Evolutionary conservation across 2,888 invertebrate species (phyloP).

Genomic region (Platynereis dumerilii): DNA sequence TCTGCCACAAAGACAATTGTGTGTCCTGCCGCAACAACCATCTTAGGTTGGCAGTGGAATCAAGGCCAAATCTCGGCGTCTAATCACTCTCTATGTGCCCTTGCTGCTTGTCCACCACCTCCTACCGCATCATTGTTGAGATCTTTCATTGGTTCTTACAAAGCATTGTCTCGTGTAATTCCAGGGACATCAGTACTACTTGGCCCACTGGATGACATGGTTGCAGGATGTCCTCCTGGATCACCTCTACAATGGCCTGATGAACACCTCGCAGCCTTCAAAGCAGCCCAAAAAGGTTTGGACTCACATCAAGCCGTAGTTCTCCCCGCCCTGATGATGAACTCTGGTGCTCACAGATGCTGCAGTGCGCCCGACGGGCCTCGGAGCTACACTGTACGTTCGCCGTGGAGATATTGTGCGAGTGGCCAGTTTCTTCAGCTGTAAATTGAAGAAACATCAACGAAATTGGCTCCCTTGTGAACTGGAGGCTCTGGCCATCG

Average conservation of each 20-base stretch:
- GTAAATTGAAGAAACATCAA: conserved; percentile 36
- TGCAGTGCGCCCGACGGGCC: conserved; percentile 17
- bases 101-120: no score
- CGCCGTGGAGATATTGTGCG: conserved; percentile 25
- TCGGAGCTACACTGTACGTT: conserved; percentile 39
- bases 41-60: no score
- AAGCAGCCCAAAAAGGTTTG: not conserved
- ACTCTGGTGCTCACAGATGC: conserved; percentile 25
- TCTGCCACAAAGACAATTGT: no score
- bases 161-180: not conserved
- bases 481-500: conserved; percentile 38
- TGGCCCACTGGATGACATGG: conserved; percentile 1
- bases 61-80: no score
- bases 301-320: conserved; percentile 12
- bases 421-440: conserved; percentile 38
- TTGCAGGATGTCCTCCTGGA: not conserved
- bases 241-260: not conserved
- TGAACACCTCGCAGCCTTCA: not conserved
- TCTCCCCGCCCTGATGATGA: conserved; percentile 25
- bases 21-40: no score
- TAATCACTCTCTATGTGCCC: no score
- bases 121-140: not conserved
- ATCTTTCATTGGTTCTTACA: not conserved
- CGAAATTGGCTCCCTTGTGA: conserved; percentile 21
- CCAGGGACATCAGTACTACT: not conserved